These are phyloP conservation scores for Rhamphomyia laevipes DNA, from an alignment of 2,888 invertebrate species.

Conservation along the genomic window DNA sequence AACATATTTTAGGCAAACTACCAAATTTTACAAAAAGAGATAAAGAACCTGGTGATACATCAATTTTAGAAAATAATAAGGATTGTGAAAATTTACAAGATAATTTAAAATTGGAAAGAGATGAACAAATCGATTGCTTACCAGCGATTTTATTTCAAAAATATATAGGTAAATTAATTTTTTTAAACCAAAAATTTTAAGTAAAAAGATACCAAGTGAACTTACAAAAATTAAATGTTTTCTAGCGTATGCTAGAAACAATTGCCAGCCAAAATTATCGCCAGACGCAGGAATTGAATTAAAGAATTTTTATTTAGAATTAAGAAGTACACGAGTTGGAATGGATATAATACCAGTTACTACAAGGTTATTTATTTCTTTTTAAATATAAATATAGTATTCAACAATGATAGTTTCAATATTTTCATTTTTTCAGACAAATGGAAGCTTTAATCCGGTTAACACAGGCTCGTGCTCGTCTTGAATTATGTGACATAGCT, in stretches of 20 bases:
- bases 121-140: slow-evolving; percentile 56
- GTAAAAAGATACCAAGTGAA: too few species aligned
- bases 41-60: slow-evolving; percentile 4
- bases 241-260: slow-evolving; percentile 70
- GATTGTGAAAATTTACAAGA: slow-evolving; percentile 33
- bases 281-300: slow-evolving; percentile 57
- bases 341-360: slow-evolving; percentile 70
- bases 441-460: slow-evolving; percentile 79
- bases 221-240: neutral
- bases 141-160: slow-evolving; percentile 70
- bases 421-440: slow-evolving; percentile 45
- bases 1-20: slow-evolving; percentile 63
- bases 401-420: too few species aligned
- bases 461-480: slow-evolving; percentile 77
- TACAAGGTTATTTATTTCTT: slow-evolving; percentile 35
- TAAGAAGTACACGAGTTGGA: slow-evolving; percentile 55
- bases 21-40: slow-evolving; percentile 29
- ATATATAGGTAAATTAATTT: slow-evolving; percentile 48
- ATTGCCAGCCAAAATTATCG: slow-evolving; percentile 69
- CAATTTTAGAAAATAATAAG: slow-evolving; percentile 26
- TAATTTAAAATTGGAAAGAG: slow-evolving; percentile 34
- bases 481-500: slow-evolving; percentile 72
- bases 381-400: too few species aligned
- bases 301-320: slow-evolving; percentile 67
- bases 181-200: too few species aligned